These are phyloP conservation scores for Meta bourneti DNA, from an alignment of 2,888 invertebrate species.

Conservation along the genomic window DNA sequence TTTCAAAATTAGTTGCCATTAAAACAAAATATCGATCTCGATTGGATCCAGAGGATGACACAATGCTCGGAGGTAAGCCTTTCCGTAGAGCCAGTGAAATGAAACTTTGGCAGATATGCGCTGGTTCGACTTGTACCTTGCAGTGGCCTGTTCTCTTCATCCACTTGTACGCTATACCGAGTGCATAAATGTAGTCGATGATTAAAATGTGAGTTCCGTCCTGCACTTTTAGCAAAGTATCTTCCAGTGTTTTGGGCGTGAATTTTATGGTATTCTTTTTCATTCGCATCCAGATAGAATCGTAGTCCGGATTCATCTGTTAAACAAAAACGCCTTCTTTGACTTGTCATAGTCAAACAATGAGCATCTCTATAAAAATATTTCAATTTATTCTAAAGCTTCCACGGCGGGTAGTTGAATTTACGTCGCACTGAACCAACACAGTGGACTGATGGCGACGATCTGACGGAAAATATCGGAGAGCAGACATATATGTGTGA, in stretches of 20 bases:
- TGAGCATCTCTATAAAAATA: too few relatives aligned
- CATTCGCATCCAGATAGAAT: conserved; percentile 28
- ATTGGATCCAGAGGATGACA: too few relatives aligned
- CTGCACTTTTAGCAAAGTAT: conserved; percentile 30
- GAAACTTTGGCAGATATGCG: conserved; percentile 40
- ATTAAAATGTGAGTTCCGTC: conserved; percentile 55
- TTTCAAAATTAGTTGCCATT: too few relatives aligned
- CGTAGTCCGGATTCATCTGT: conserved; percentile 32
- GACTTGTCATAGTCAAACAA: too few relatives aligned
- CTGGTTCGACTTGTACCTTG: conserved; percentile 48
- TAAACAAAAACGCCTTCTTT: too few relatives aligned
- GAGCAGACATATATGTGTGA: too few relatives aligned
- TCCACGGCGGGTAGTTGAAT: too few relatives aligned
- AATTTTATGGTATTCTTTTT: conserved; percentile 38
- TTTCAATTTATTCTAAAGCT: too few relatives aligned
- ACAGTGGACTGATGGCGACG: too few relatives aligned
- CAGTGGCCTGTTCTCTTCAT: conserved; percentile 31
- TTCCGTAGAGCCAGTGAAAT: conserved; percentile 42
- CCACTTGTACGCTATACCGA: conserved; percentile 24
- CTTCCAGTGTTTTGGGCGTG: conserved; percentile 15
- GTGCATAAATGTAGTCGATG: conserved; percentile 48
- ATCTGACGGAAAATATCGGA: too few relatives aligned
- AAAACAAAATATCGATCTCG: too few relatives aligned
- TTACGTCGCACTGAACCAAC: too few relatives aligned
- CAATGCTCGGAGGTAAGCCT: not conserved